These are phyloP conservation scores for Drosophila leonis DNA, from an alignment of 2,888 invertebrate species.

Conservation along the genomic window DNA sequence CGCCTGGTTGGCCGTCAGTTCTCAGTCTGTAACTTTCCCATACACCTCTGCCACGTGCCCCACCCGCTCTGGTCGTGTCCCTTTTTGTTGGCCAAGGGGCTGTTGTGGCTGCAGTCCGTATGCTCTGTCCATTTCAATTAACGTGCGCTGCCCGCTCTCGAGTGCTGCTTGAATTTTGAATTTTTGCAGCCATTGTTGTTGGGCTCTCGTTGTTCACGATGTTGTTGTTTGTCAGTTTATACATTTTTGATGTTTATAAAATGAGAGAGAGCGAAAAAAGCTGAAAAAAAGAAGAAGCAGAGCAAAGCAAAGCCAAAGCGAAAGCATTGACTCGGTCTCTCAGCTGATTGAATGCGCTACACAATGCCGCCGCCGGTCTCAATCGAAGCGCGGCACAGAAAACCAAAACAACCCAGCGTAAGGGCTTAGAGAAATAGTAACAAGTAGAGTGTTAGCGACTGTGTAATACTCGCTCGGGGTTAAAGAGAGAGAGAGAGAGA, in stretches of 20 bases:
- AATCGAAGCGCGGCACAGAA: constrained; percentile 7
- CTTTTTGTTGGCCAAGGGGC: constrained; percentile 24
- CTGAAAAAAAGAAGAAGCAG: not conserved
- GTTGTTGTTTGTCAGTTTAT: constrained; percentile 63
- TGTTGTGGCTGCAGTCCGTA: constrained; percentile 69
- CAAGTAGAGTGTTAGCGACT: not conserved
- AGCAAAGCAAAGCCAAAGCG: constrained; percentile 1
- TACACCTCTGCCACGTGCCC: not conserved
- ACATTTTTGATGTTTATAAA: constrained; percentile 67
- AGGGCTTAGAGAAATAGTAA: not conserved
- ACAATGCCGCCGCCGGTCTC: not conserved
- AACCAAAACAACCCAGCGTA: not conserved
- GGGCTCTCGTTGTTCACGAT: constrained; percentile 14
- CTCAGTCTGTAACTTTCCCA: not conserved
- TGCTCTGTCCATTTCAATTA: constrained; percentile 83
- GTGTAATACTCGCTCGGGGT: not conserved
- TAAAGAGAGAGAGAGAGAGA: fast-evolving
- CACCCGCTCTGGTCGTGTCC: not conserved
- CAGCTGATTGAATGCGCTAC: constrained; percentile 27
- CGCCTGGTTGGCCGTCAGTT: not conserved
- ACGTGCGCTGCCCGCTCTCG: constrained; percentile 71
- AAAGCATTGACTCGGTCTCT: constrained; percentile 18
- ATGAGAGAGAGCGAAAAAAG: constrained; percentile 21
- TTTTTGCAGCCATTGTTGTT: constrained; percentile 67
- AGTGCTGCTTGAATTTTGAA: constrained; percentile 83